Conservation (phyloP, 2,113 vertebrate genomes). For the Passer domesticus region DNA sequence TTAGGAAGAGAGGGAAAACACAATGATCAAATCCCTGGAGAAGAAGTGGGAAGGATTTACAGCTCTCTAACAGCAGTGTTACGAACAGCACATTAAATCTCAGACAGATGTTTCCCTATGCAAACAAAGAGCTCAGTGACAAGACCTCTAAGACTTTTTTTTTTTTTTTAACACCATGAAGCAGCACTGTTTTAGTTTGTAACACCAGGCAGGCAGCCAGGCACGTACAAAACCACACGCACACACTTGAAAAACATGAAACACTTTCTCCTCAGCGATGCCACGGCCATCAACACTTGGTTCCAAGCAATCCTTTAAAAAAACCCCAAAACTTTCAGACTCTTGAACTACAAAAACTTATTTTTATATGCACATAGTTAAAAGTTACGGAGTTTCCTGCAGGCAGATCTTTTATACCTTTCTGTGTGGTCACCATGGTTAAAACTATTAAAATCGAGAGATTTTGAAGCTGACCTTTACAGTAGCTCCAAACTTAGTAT, state of each 20-base stretch:
- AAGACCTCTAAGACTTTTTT: neutral
- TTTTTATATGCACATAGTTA: neutral
- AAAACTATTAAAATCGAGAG: neutral
- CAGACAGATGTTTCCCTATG: constrained; percentile 61
- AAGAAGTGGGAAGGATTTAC: constrained; percentile 26
- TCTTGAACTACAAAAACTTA: neutral
- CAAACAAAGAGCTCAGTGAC: constrained; percentile 54
- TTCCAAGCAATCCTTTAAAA: neutral
- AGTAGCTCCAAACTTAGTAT: neutral
- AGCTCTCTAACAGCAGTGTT: constrained; percentile 37
- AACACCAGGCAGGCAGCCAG: neutral
- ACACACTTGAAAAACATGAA: neutral
- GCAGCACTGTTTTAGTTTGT: neutral
- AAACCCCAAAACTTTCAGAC: neutral
- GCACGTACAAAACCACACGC: neutral
- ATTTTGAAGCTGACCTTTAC: neutral
- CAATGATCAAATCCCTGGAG: neutral
- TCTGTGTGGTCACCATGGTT: fast-evolving
- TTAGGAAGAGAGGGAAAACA: neutral
- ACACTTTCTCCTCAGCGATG: neutral
- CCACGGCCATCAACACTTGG: fast-evolving
- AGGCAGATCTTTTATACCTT: neutral
- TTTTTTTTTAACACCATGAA: neutral
- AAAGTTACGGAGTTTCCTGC: neutral
- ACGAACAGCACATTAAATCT: constrained; percentile 47